Base-by-base conservation (phyloP, 2,797 vertebrate species). In the Simalia tracyae region DNA sequence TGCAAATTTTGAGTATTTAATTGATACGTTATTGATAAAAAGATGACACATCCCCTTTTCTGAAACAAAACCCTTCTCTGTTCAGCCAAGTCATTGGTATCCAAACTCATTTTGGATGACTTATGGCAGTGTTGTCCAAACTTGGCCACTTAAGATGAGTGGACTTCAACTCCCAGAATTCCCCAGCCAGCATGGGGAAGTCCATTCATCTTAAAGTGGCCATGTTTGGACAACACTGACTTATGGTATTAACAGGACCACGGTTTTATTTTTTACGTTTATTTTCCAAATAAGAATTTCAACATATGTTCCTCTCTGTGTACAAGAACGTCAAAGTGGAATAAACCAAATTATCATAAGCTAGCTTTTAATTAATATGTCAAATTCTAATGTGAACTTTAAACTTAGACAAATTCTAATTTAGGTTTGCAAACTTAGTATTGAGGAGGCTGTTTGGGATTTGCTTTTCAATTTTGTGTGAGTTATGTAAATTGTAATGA, bases 1-100 rank as follows among this genome's bases (percentile, higher is more conserved):
- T 85, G 66, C 12, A 88, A 94, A 31, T 81, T 95, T 85, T 81
- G 59, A 84, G 85, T 88, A 46, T 61, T 31, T n/a, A 93, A 92
- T 11, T 76, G 84, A 72, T 81, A 89, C 36, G 3, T 59, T 60
- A 42, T n/a, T 28, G 14, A 42, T 64, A 36, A 4, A 92, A 64
- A 89, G 50, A 57, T 3, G 24, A 56, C 14, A 31, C 19, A 28
- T 63, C 17, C 46, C 12, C 9, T n/a, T 28, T 46, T 85, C 10
- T 64, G 59, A 92, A 88, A 36, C n/a, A 31, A 64, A 89, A 61
- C 2, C 26, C n/a, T 36, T 76, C 28, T 24, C 85, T 7, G 42
- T n/a, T 42, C 31, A 89, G 46, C 31, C 60, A 92, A 2, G 31
- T 54, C 12, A 15, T 68, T 89, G 28, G 19, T 64, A 60, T 59